A percentile compares a stretch with the other conserved stretches of the same genome.
These are phyloP conservation scores for Camelus bactrianus DNA, from an alignment of 2,113 vertebrate species.

Conservation along the genomic window DNA sequence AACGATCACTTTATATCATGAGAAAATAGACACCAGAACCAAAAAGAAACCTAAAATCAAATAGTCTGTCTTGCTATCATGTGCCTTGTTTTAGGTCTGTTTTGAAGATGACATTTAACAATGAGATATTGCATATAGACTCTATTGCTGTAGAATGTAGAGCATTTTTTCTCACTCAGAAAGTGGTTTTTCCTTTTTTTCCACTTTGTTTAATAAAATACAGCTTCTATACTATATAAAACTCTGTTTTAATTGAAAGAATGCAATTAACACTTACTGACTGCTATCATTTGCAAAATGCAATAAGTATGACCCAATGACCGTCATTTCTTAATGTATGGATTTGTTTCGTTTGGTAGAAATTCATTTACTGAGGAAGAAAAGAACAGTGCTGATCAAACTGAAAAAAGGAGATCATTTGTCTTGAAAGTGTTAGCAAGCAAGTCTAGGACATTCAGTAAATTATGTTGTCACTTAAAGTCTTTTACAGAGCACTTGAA, in stretches of 20 bases:
- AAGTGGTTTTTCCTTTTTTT: neutral
- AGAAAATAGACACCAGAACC: conserved; percentile 21
- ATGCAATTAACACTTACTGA: neutral
- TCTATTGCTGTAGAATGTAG: neutral
- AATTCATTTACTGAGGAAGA: conserved; percentile 51
- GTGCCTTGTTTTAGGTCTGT: neutral
- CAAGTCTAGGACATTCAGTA: conserved; percentile 17
- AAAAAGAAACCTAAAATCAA: neutral
- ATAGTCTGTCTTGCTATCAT: neutral
- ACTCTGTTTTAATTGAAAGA: conserved; percentile 27
- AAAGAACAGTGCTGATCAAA: conserved; percentile 44
- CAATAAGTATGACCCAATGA: neutral
- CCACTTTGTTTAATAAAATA: neutral
- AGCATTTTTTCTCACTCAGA: neutral
- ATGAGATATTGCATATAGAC: neutral
- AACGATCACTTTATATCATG: neutral
- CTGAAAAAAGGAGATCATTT: conserved; percentile 42
- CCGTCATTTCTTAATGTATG: neutral
- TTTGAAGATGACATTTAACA: conserved; percentile 41
- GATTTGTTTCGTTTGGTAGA: neutral
- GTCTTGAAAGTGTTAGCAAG: conserved; percentile 51
- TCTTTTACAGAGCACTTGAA: conserved; percentile 22
- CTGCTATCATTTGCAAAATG: conserved; percentile 18
- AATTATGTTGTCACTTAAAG: neutral
- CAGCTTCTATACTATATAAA: neutral